Conservation (phyloP, 2,888 invertebrate species). For the Hylaea fasciaria region DNA sequence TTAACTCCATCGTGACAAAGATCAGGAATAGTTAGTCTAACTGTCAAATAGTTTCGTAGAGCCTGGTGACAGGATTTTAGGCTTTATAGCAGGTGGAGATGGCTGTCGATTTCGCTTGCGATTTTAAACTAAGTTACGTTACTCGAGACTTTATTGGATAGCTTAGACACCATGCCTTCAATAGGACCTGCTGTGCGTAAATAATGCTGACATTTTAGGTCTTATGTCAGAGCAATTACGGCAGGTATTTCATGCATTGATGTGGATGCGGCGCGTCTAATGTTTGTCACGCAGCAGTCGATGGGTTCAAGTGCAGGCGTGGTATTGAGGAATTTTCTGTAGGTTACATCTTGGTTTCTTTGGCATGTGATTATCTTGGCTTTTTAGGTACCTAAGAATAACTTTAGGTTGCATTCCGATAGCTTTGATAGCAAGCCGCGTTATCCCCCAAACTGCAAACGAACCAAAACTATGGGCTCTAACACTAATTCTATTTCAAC, state of each 20-base stretch:
- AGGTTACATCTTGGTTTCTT: slow-evolving; percentile 1
- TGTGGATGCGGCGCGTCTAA: slow-evolving; percentile 8
- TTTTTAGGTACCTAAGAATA: background rate
- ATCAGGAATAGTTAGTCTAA: background rate
- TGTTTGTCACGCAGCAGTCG: slow-evolving; percentile 25
- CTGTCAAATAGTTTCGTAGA: background rate
- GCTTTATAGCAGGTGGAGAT: slow-evolving; percentile 11
- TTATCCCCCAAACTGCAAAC: no score
- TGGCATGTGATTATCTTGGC: background rate
- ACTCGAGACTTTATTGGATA: slow-evolving; percentile 11
- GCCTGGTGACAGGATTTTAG: slow-evolving; percentile 3
- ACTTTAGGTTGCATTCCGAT: background rate
- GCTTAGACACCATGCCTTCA: slow-evolving; percentile 5
- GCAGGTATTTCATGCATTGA: slow-evolving; percentile 8
- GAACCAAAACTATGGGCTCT: no score
- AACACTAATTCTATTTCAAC: no score
- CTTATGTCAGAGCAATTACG: slow-evolving; percentile 12
- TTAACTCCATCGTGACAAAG: background rate
- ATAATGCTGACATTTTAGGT: slow-evolving; percentile 16
- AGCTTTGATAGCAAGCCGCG: no score
- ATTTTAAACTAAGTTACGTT: slow-evolving; percentile 19
- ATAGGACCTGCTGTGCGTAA: slow-evolving; percentile 23
- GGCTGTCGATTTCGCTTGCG: slow-evolving; percentile 4
- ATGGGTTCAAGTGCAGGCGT: slow-evolving; percentile 21
- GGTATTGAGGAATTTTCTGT: slow-evolving; percentile 15